Base-by-base conservation (phyloP, 2,113 vertebrate genomes). In the Pholis gunnellus region DNA sequence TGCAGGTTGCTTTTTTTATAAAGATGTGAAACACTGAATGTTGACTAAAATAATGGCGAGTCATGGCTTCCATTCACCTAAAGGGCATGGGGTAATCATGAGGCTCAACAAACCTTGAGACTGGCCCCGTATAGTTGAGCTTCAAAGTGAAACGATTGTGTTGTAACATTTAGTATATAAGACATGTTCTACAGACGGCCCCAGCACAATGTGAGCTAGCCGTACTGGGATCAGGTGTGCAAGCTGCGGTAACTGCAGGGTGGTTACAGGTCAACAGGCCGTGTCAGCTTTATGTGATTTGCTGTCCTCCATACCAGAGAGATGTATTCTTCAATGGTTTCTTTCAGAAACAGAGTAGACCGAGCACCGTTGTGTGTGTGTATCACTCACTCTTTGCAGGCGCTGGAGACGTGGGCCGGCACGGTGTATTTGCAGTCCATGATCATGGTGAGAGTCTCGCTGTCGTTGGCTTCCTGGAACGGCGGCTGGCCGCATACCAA, bases 361-460 rank as follows among this genome's bases (percentile, higher is more conserved):
- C 34, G 6, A 10, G 54, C 13, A 2, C 4, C 25, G 59, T 36
- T 36, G 60, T 20, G 46, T 56, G 60, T 13, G 9, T 52, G 22
- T 15, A 34, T 34, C 17, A 96, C 98, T 97, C 94, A 99, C 98
- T 99, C 97, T 95, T 97, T 97, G 93, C 98, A 99, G 92, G 97
- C 96, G 65, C 94, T 95, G 69, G 98, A 99, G 82, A 99, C 97
- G 0, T 96, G 98, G 68, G 95, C 85, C 4, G 98, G 98, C 54
- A 99, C 97, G 0, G 97, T 99, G 88, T 99, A 99, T 93, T 97
- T 99, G 95, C 98, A 99, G 91, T 99, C 98, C 98, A 99, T 99
- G 91, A 99, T 99, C 98, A 99, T 99, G 50, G 98, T 99, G 92
- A 99, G 93, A 0, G 98, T 99, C 93, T 99, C 98, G 6, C 98